phyloP scores from a whole-genome alignment of 2,797 vertebrate genomes.

The Psittacula derbiana region DNA sequence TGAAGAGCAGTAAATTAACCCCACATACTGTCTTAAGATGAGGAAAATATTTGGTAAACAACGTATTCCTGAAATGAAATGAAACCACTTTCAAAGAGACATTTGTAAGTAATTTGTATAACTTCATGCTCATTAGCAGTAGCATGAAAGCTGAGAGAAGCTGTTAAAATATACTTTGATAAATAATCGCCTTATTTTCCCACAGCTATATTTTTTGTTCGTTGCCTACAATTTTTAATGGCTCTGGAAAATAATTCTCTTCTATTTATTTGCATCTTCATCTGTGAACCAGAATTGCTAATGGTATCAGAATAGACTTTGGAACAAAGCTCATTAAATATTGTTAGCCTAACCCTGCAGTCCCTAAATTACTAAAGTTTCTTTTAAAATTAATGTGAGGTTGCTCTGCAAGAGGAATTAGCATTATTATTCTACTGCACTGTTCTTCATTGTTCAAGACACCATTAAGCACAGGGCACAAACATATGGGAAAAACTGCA shows the following conservation, averaged over 20 bases:
- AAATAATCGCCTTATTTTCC: neutral
- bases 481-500: neutral
- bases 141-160: neutral
- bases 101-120: neutral
- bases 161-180: neutral
- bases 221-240: neutral
- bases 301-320: neutral
- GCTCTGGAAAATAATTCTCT: neutral
- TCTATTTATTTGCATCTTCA: neutral
- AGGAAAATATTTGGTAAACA: constrained; percentile 34
- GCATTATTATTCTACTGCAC: neutral
- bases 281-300: neutral
- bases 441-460: neutral
- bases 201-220: neutral
- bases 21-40: constrained; percentile 21
- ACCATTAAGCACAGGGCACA: neutral
- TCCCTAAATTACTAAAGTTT: neutral
- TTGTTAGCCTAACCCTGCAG: neutral
- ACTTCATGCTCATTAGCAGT: neutral
- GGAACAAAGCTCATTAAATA: neutral
- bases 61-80: neutral
- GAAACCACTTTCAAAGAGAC: constrained; percentile 40
- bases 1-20: constrained; percentile 47
- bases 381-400: neutral
- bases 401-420: neutral